Conservation (phyloP, 2,888 invertebrate species). For the Mantis religiosa region DNA sequence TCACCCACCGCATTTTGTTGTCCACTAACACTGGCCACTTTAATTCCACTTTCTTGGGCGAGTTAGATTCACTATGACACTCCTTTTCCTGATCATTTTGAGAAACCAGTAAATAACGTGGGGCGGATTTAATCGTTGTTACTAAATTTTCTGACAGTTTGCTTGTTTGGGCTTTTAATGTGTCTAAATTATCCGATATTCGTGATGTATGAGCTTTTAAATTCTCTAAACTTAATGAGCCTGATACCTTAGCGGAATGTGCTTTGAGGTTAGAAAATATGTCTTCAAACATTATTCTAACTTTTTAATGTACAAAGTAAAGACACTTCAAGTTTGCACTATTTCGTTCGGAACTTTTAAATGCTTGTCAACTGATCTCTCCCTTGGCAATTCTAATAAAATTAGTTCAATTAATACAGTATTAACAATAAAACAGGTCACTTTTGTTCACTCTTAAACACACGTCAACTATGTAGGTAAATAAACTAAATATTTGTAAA, state of each 20-base stretch:
- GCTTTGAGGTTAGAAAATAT: constrained; percentile 46
- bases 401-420: no score
- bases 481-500: not conserved
- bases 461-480: no score
- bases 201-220: constrained; percentile 42
- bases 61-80: constrained; percentile 44
- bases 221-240: constrained; percentile 38
- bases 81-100: constrained; percentile 37
- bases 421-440: no score
- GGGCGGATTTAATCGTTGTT: constrained; percentile 38
- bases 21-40: constrained; percentile 55
- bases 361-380: no score
- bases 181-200: constrained; percentile 40
- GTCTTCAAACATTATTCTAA: constrained; percentile 47
- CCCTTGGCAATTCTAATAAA: no score
- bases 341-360: no score
- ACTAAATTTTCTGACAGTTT: constrained; percentile 29
- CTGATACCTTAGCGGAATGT: constrained; percentile 45
- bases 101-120: constrained; percentile 39
- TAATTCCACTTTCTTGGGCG: constrained; percentile 47
- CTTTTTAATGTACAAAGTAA: not conserved
- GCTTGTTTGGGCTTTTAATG: constrained; percentile 39
- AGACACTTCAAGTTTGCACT: not conserved
- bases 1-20: constrained; percentile 48
- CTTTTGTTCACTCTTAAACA: no score